Base-by-base conservation (phyloP, 2,888 invertebrate genomes). In the Ormyrus pomaceus region DNA sequence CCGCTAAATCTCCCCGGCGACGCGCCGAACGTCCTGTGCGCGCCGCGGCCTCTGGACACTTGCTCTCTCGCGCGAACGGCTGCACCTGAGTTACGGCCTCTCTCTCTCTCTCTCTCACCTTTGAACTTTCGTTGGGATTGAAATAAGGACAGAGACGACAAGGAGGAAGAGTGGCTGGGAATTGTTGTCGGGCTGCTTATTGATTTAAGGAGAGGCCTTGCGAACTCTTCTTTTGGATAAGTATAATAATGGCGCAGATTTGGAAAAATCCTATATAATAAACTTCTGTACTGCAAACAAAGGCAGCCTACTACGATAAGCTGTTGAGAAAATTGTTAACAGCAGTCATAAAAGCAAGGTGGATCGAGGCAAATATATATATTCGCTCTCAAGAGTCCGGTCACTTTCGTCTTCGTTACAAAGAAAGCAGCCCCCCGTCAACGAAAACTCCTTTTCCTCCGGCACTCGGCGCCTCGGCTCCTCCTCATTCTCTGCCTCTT, bases 371-470 rank as follows among this genome's bases (percentile, higher is more conserved):
- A 13, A 13, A 13, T 13, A 13, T 13, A 13, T 13, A 19, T n/a
- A n/a, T 46, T 46, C 46, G n/a, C 62, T 46, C 46, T 62, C 4
- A 45, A 61, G 5, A 61, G 34, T 45, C 34, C 6, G 5, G 8
- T 8, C 10, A 19, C 34, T 8, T 13, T 62, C 8, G 8, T 62
- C 11, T 45, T 10, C 10, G 55, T 19, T 19, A 19, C 1, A 19
- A 19, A 19, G 19, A 19, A 19, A 19, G 19, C 1, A 55, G 45
- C 19, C 19, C 19, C 19, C 9, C 2, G 11, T 51, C 5, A 1
- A 68, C 34, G 9, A 68, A 68, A 71, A 48, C 45, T 9, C 9
- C 53, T 59, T 79, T 78, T 48, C 7, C 83, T 81, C 72, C 69
- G 19, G 11, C 6, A 46, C n/a, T 8, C 11, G 5, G 10, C 34